Evolutionary conservation across 2,888 invertebrate species (phyloP).

Genomic region (Agrochola circellaris): DNA sequence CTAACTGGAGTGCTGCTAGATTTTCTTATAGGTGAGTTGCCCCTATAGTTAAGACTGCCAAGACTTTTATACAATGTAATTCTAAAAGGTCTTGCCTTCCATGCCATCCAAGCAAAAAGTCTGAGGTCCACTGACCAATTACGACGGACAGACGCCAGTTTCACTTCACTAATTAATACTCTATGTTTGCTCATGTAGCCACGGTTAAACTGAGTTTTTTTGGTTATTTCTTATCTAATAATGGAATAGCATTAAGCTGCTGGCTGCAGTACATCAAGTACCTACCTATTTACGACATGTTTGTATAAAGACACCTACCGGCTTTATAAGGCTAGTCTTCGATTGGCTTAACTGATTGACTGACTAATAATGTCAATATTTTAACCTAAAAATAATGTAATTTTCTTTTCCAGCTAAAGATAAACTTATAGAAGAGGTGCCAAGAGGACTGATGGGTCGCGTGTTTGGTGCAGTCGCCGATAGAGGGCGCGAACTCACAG

Average conservation of each 20-base stretch:
- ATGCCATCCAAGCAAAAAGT: neutral
- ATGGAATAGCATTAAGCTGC: too few species aligned
- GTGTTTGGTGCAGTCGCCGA: constrained; percentile 85
- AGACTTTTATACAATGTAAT: too few species aligned
- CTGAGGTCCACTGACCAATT: neutral
- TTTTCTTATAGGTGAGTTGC: constrained; percentile 79
- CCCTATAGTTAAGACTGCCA: neutral
- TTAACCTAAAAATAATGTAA: neutral
- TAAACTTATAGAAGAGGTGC: constrained; percentile 67
- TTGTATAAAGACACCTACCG: neutral
- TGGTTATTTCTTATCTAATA: neutral
- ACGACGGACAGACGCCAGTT: too few species aligned
- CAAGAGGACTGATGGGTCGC: constrained; percentile 80
- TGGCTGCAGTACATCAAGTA: neutral
- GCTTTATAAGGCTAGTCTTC: too few species aligned
- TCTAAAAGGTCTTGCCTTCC: neutral
- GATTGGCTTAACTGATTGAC: neutral
- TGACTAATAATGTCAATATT: neutral
- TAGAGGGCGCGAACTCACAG: constrained; percentile 83
- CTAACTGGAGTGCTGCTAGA: constrained; percentile 78
- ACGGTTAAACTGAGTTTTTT: neutral
- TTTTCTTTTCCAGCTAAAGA: constrained; percentile 66
- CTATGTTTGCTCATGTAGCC: neutral
- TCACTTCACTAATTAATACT: neutral
- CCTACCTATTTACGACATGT: neutral